Evolutionary conservation across 2,113 vertebrate genomes (phyloP), one percentile per base, ranked within the genome.

Genomic region (Petromus typicus): DNA sequence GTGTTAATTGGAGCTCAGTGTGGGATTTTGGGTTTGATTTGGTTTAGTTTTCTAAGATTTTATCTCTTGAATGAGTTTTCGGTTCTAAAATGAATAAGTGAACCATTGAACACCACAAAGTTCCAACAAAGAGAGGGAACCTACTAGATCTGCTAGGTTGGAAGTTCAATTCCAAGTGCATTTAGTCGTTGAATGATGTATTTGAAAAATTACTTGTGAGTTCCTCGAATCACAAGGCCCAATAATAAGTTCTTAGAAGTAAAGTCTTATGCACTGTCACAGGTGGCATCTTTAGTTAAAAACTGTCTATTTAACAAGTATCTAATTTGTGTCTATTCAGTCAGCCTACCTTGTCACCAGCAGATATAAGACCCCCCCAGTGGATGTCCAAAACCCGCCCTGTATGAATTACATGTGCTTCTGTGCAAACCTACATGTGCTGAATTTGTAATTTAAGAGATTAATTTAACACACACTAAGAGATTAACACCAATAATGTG

Each of bases 31-130:
- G 54, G 10, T 56, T 56, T 63, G 91, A 79, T 83, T 63, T 27
- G 9, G 27, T 76, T 51, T 78, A 51, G 48, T 1, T 69, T 43
- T 90, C 80, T 78, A 30, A 43, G 82, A 81, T 66, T 93, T 90
- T 82, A 75, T 6, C 43, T 96, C 75, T 75, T 66, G 30, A 83
- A 93, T 69, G 37, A 76, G 27, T 87, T 79, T 86, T 86, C 82
- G 17, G 63, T 78, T 90, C 45, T 51, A 30, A 73, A 79, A 59
- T 66, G 12, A 23, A 82, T 86, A 83, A 94, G 93, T 66, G 5
- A 64, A 83, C 37, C 22, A 82, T 25, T 91, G 85, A 82, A 9
- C 34, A 14, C n/a, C 34, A 34, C 43, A 45, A 79, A 91, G 32
- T 5, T 37, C 43, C 83, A 80, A 85, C 20, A 22, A 61, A 76